phyloP scores from a whole-genome alignment of 2,113 vertebrate genomes.

The Malurus melanocephalus region DNA sequence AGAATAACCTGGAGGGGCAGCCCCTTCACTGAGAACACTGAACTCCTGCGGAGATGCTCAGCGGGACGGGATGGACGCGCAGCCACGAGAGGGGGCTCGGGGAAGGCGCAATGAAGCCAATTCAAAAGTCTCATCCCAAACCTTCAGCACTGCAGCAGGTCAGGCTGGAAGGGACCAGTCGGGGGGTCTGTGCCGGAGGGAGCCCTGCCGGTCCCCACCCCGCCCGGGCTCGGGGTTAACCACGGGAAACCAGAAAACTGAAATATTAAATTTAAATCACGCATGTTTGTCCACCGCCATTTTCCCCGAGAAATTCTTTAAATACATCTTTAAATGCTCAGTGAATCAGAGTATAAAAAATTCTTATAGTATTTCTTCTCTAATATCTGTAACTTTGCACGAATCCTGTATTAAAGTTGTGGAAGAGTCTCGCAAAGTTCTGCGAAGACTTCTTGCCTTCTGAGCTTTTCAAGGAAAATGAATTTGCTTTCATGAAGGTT shows the following conservation, averaged over 20 bases:
- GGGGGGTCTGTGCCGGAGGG: background rate
- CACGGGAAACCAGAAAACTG: background rate
- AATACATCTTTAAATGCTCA: background rate
- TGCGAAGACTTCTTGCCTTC: background rate
- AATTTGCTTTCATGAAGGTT: background rate
- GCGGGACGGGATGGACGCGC: background rate
- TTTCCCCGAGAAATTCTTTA: background rate
- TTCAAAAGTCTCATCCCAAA: rapidly evolving
- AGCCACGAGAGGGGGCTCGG: constrained; percentile 38
- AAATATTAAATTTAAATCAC: background rate
- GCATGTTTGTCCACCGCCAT: background rate
- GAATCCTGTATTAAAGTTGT: background rate
- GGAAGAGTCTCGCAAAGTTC: background rate
- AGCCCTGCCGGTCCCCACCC: background rate
- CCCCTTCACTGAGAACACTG: background rate
- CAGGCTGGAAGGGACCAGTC: background rate
- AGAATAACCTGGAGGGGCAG: background rate
- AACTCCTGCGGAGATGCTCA: rapidly evolving
- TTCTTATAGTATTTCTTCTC: background rate
- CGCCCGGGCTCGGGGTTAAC: background rate
- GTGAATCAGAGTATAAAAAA: background rate
- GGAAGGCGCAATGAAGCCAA: background rate
- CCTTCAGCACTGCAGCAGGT: rapidly evolving
- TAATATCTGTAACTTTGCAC: background rate
- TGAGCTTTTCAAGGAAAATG: background rate